A percentile compares a stretch with the other conserved stretches of the same genome.
phyloP scores from a whole-genome alignment of 2,888 invertebrate genomes.

The Rhagonycha lutea region DNA sequence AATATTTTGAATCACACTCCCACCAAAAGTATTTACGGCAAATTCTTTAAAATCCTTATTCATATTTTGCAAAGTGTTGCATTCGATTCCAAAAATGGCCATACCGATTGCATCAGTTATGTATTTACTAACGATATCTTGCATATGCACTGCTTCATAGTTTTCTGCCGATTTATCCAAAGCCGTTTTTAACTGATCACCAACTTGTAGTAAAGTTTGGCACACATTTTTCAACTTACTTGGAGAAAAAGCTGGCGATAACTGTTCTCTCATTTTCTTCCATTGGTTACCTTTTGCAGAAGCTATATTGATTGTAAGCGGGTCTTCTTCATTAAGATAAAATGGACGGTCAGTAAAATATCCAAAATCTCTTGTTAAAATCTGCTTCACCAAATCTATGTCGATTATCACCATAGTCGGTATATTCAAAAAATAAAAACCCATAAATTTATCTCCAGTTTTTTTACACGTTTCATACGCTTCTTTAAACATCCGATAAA shows the following conservation, averaged over 20 bases:
- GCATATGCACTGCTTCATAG: slow-evolving; percentile 31
- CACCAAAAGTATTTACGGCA: slow-evolving; percentile 38
- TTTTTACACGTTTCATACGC: slow-evolving; percentile 5
- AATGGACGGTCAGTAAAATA: slow-evolving; percentile 54
- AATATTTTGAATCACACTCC: slow-evolving; percentile 5
- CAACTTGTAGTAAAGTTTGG: slow-evolving; percentile 50
- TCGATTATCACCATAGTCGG: slow-evolving; percentile 36
- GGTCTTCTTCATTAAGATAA: slow-evolving; percentile 51
- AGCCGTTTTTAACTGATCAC: slow-evolving; percentile 37
- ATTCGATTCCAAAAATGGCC: slow-evolving; percentile 50
- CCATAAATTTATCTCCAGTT: not conserved
- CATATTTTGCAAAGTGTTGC: slow-evolving; percentile 54
- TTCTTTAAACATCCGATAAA: not conserved
- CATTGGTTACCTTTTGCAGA: slow-evolving; percentile 55
- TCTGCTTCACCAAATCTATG: slow-evolving; percentile 51
- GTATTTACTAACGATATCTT: slow-evolving; percentile 42
- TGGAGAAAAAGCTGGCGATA: slow-evolving; percentile 58
- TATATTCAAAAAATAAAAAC: slow-evolving; percentile 17
- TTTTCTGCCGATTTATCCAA: slow-evolving; percentile 25
- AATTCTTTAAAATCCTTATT: slow-evolving; percentile 44
- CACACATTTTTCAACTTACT: slow-evolving; percentile 59
- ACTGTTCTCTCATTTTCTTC: slow-evolving; percentile 56
- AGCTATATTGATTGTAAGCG: slow-evolving; percentile 48
- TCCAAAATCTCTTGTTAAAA: slow-evolving; percentile 53
- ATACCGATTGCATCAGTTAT: slow-evolving; percentile 51